Evolutionary conservation across 1,140 invertebrate species (phyloP).

Genomic region (Papilio helenus): DNA sequence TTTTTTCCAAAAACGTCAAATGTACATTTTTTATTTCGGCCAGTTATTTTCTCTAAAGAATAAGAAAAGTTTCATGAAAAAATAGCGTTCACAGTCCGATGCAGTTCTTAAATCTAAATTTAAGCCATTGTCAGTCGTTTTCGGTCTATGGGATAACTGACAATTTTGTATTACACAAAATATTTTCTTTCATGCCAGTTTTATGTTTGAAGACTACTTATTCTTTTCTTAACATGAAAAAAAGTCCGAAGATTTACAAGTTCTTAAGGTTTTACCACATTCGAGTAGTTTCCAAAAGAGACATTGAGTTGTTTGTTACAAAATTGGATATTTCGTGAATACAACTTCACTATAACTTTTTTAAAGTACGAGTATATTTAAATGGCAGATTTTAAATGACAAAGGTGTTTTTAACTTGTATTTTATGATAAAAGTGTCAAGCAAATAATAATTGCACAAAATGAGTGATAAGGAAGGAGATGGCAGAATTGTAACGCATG

Average conservation of each 20-base stretch:
- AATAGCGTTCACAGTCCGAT: background rate
- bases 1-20: too few relatives aligned
- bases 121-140: background rate
- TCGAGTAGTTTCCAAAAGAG: background rate
- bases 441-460: too few relatives aligned
- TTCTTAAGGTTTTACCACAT: background rate
- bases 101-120: slow-evolving; percentile 20
- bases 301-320: background rate
- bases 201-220: background rate
- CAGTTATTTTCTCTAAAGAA: background rate
- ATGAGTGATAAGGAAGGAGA: too few relatives aligned
- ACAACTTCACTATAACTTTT: background rate
- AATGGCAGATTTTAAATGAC: background rate
- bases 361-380: background rate
- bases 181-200: slow-evolving; percentile 2
- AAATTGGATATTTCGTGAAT: background rate
- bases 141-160: slow-evolving; percentile 5
- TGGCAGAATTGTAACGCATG: too few relatives aligned
- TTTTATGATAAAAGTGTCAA: too few relatives aligned
- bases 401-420: too few relatives aligned
- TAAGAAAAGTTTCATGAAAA: background rate
- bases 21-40: background rate
- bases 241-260: background rate
- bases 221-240: background rate
- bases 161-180: background rate